Base-by-base conservation (phyloP, 1,140 invertebrate species). In the Mya arenaria region DNA sequence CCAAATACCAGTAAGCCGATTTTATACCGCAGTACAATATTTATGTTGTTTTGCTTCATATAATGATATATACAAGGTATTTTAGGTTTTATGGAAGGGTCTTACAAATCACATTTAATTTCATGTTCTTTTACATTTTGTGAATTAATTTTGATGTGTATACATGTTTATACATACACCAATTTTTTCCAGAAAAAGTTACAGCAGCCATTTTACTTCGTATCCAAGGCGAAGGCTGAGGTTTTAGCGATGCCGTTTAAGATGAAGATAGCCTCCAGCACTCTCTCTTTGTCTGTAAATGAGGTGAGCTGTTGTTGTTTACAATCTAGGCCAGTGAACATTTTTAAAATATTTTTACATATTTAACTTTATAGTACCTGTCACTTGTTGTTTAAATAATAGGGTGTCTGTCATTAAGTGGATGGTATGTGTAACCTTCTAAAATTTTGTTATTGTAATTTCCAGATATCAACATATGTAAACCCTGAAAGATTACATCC, bases 391-490 rank as follows among this genome's bases (percentile, higher is more conserved):
- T 48, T 48, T 48, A 13, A 48, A n/a, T 48, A 10, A 10, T n/a
- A 48, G 44, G 10, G 10, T 10, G 44, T 13, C 44, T 10, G n/a
- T 10, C 10, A 48, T n/a, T 48, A 13, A n/a, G 44, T n/a, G n/a
- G n/a, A n/a, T n/a, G n/a, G n/a, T n/a, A n/a, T n/a, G n/a, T n/a
- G n/a, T n/a, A n/a, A n/a, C n/a, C 44, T 48, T 48, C 13, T 48
- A n/a, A 48, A 48, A 15, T n/a, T n/a, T n/a, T 32, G 10, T 66
- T 66, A 30, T 66, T 28, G 30, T 1, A 19, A 56, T 28, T 73
- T 81, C 25, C 73, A 89, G 88, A 69, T 88, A n/a, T 63, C 68
- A 23, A 89, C 88, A 25, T 84, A 83, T 52, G 77, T 89, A 19
- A 88, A 88, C 68, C 86, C 87, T 41, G 87, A 88, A 55, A 83